Evolutionary conservation across 2,888 invertebrate species (phyloP).

Genomic region (Meloe dianella): DNA sequence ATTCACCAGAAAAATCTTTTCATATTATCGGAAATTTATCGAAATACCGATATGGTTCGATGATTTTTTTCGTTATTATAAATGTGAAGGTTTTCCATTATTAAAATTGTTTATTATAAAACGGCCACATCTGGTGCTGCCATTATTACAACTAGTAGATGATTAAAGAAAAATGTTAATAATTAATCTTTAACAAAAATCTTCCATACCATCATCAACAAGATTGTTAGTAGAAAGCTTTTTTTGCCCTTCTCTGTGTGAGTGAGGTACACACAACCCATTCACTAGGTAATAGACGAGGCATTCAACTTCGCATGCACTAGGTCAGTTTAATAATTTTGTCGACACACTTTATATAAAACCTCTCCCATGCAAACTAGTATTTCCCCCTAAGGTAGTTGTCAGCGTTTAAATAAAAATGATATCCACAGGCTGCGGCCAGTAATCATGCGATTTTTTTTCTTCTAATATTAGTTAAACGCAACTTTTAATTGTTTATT

Average conservation of each 20-base stretch:
- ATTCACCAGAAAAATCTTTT: conserved; percentile 6
- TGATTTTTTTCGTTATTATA: conserved; percentile 11
- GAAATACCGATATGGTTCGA: conserved; percentile 14
- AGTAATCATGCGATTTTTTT: conserved; percentile 29
- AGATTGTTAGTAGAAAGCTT: conserved; percentile 25
- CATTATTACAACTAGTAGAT: conserved; percentile 19
- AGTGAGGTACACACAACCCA: conserved; percentile 15
- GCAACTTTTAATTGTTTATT: conserved; percentile 22
- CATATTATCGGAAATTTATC: conserved; percentile 9
- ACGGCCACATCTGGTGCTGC: conserved; percentile 20
- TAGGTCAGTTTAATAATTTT: conserved; percentile 34
- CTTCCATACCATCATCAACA: conserved; percentile 21
- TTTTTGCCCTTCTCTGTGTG: conserved; percentile 7
- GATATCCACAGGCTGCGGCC: conserved; percentile 23
- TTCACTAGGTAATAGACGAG: conserved; percentile 29
- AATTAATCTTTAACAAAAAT: conserved; percentile 23
- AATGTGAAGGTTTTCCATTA: conserved; percentile 7
- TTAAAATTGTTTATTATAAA: conserved; percentile 18
- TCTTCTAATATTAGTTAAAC: conserved; percentile 11
- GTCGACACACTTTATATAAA: conserved; percentile 31
- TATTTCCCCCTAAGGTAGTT: conserved; percentile 29
- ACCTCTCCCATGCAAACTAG: conserved; percentile 33
- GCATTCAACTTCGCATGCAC: conserved; percentile 33
- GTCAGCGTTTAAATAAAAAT: conserved; percentile 30
- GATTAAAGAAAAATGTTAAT: conserved; percentile 22